Evolutionary conservation across 2,888 invertebrate species (phyloP).

Genomic region (Muschampia staudingeri): DNA sequence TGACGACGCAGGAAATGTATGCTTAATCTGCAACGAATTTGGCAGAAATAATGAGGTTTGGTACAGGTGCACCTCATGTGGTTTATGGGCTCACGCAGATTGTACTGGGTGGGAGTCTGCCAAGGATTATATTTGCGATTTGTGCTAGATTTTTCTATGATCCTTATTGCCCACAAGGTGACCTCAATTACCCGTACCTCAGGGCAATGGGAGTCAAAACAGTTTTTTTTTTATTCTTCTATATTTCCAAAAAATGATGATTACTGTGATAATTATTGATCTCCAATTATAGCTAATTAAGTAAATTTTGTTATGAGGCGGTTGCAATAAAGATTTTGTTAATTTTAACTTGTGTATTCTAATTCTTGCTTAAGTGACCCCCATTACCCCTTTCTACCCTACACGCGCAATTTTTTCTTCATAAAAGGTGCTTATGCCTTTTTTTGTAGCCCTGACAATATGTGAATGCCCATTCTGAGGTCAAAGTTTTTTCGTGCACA

Average conservation of each 20-base stretch:
- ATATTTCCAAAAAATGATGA: no score
- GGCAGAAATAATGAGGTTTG: neutral
- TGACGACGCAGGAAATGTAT: neutral
- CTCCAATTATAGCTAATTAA: slow-evolving; percentile 11
- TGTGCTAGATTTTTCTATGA: neutral
- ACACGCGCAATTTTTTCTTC: no score
- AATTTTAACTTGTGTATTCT: neutral
- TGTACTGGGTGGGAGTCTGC: neutral
- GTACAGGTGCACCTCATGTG: neutral
- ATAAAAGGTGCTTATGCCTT: no score
- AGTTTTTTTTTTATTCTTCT: no score
- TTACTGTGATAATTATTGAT: neutral
- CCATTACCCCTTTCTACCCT: slow-evolving; percentile 4
- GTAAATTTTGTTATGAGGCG: neutral
- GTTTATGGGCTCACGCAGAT: neutral
- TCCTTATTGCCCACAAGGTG: no score
- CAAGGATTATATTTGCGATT: neutral
- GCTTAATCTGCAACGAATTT: neutral
- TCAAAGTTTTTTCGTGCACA: no score
- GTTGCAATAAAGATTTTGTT: slow-evolving; percentile 7
- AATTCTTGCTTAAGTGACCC: slow-evolving; percentile 1
- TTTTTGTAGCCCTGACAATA: no score
- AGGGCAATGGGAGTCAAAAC: neutral
- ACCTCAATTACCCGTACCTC: no score
- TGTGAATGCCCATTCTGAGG: no score